Percentiles rank a stretch among this genome's conserved stretches.
These are phyloP conservation scores for Tinea pellionella DNA, from an alignment of 2,888 invertebrate species.

Conservation along the genomic window DNA sequence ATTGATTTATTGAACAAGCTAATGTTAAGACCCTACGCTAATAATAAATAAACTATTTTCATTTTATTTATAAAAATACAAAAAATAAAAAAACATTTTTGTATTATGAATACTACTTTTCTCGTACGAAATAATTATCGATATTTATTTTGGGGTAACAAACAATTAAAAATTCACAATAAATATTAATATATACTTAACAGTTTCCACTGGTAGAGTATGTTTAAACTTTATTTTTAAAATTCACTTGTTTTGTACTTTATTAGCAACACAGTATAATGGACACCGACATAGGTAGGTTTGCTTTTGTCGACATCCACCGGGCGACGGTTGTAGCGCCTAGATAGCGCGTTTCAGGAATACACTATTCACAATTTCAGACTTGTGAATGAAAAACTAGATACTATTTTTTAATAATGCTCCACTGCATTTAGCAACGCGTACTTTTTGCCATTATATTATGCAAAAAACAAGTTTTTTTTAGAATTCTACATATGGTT, in stretches of 20 bases:
- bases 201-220: no score
- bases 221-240: no score
- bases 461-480: neutral
- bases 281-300: neutral
- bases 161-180: no score
- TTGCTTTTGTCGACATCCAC: conserved; percentile 9
- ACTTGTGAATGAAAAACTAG: neutral
- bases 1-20: no score
- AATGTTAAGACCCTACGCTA: no score
- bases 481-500: neutral
- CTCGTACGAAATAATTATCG: no score
- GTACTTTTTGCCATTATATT: neutral
- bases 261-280: conserved; percentile 1
- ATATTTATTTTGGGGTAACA: no score
- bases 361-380: conserved; percentile 2
- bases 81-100: no score
- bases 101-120: no score
- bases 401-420: neutral
- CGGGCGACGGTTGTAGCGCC: conserved; percentile 10
- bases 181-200: no score
- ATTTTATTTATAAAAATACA: no score
- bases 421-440: neutral
- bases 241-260: neutral
- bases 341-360: conserved; percentile 11
- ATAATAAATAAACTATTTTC: no score